Base-by-base conservation (phyloP, 2,888 invertebrate genomes). In the Nudaria mundana region DNA sequence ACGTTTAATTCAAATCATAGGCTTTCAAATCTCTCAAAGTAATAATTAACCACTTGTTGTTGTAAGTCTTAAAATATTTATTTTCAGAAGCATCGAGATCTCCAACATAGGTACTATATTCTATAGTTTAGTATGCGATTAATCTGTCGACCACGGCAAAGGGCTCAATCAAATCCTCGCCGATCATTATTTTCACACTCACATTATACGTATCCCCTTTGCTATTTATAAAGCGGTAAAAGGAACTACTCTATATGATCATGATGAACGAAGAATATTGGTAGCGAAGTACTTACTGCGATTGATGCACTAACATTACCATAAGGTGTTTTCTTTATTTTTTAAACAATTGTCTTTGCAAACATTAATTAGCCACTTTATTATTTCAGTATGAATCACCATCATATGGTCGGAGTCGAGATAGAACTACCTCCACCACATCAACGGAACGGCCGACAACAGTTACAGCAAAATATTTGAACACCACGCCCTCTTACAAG, bases 381-480 rank as follows among this genome's bases (percentile, higher is more conserved):
- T 20, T 24, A 47, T 86, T 87, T 51, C 84, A 88, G 87, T 87
- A 84, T 66, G 85, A 88, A 52, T 63, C 86, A 16, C 66, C 86
- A 30, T 69, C 83, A 15, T 87, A 84, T 48, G 69, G 78, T 32
- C 77, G 85, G 40, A 78, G 62, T 56, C 75, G 86, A 47, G 82
- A 84, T 10, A 70, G 81, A 40, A 64, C 63, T 43, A 53, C 68
- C 3, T 60, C 76, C 3, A 73, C 55, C 44, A 44, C 67, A 16
- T 49, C 77, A 1, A 50, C 71, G 24, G 84, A 85, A 29, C 68
- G 84, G 38, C 81, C 85, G 12, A 80, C 85, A n/a, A 61, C 81
- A 26, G 86, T 88, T 42, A 87, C 87, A 37, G 85, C 87, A 24
- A 88, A 87, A 57, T 88, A 88, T 48, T 74, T 81, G 32, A 79